Conservation (phyloP, 2,113 vertebrate genomes). For the Polyodon spathula region DNA sequence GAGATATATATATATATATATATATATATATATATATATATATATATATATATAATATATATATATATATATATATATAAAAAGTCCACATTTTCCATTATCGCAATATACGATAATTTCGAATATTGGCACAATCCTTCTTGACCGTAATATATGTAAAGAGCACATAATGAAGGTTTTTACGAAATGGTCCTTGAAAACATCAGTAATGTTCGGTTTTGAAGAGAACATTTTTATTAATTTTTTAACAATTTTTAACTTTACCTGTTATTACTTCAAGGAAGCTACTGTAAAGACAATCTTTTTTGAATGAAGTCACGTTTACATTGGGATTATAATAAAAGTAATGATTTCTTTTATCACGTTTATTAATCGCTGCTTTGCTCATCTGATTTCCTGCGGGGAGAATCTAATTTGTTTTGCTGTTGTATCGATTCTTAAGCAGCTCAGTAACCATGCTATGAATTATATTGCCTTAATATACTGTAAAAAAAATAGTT, state of each 20-base stretch:
- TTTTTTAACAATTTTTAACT: slow-evolving; percentile 66
- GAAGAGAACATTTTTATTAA: slow-evolving; percentile 26
- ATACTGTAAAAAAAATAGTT: slow-evolving; percentile 24
- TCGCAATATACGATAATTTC: too few species aligned
- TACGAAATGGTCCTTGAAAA: slow-evolving; percentile 36
- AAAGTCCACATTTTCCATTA: too few species aligned
- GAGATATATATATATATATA: too few species aligned
- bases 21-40: too few species aligned
- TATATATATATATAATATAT: too few species aligned
- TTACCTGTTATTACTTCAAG: slow-evolving; percentile 67
- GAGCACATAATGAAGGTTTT: slow-evolving; percentile 45
- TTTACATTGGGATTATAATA: slow-evolving; percentile 58
- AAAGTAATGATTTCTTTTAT: slow-evolving; percentile 34
- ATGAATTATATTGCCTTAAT: slow-evolving; percentile 59
- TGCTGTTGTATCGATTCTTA: slow-evolving; percentile 9
- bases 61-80: too few species aligned
- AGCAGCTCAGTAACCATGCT: slow-evolving; percentile 20
- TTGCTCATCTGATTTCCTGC: background rate
- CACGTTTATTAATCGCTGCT: background rate
- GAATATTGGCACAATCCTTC: too few species aligned
- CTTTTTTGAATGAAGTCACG: slow-evolving; percentile 55
- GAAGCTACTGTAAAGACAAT: slow-evolving; percentile 70
- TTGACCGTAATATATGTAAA: slow-evolving; percentile 15
- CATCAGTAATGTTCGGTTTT: slow-evolving; percentile 34
- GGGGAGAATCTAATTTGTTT: background rate